A percentile compares a stretch with the other conserved stretches of the same genome.
Conservation (phyloP, 2,113 vertebrate species). For the Antigone vipio region DNA sequence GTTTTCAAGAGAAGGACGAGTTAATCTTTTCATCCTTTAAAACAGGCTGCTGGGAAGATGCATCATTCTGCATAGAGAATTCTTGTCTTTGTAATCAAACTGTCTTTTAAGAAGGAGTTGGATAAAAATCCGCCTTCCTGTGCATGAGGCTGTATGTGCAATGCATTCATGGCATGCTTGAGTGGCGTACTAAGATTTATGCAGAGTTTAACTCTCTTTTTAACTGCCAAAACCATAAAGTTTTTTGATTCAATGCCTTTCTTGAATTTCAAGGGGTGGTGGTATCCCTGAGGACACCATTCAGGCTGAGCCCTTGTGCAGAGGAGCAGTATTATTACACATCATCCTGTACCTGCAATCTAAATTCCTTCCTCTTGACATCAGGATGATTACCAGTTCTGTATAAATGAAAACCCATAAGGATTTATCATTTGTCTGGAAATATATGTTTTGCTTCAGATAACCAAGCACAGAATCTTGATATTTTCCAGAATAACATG, state of each 20-base stretch:
- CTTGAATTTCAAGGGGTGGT: not conserved
- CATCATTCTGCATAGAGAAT: not conserved
- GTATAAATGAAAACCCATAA: conserved; percentile 1
- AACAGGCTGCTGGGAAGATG: not conserved
- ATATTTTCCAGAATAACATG: not conserved
- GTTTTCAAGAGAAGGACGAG: not conserved
- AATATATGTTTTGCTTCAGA: not conserved
- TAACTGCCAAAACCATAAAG: not conserved
- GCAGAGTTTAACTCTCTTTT: not conserved
- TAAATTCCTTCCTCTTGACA: not conserved
- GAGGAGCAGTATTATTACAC: not conserved
- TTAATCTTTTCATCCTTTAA: not conserved
- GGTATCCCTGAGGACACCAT: not conserved
- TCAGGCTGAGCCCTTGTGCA: not conserved
- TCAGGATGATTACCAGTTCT: not conserved
- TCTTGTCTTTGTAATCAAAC: not conserved
- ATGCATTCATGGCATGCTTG: not conserved
- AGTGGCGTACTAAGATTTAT: not conserved
- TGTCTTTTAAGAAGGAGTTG: not conserved
- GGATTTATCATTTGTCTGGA: not conserved
- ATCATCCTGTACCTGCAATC: not conserved
- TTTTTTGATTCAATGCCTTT: not conserved
- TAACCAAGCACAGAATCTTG: not conserved
- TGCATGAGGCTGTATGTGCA: not conserved
- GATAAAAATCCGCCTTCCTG: not conserved